A percentile compares a stretch with the other conserved stretches of the same genome.
Conservation (phyloP, 2,797 vertebrate genomes). For the Lateolabrax maculatus region DNA sequence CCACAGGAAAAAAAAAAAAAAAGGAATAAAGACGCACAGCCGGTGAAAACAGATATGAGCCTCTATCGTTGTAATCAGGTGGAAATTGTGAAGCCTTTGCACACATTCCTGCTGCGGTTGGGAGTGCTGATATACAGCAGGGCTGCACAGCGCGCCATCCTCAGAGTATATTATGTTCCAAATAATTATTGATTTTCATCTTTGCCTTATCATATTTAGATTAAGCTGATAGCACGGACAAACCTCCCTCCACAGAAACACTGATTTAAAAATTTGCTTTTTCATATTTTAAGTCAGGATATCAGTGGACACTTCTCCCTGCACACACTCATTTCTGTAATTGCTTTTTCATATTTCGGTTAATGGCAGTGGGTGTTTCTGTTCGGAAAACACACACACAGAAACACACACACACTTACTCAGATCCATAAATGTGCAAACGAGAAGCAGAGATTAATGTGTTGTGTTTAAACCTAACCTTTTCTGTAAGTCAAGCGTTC, state of each 20-base stretch:
- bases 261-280: conserved; percentile 34
- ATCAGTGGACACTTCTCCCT: conserved; percentile 52
- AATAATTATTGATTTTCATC: conserved; percentile 67
- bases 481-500: conserved; percentile 80
- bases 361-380: conserved; percentile 46
- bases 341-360: conserved; percentile 70
- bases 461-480: conserved; percentile 85
- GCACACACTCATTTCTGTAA: conserved; percentile 66
- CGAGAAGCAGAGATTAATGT: conserved; percentile 81
- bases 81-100: conserved; percentile 43
- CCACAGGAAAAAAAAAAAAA: conserved; percentile 25
- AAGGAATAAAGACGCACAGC: conserved; percentile 34
- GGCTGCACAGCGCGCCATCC: conserved; percentile 2
- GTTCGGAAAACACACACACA: conserved; percentile 17
- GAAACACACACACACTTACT: conserved; percentile 28
- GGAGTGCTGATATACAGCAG: conserved; percentile 11
- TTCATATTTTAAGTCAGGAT: conserved; percentile 46
- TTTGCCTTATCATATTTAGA: conserved; percentile 65
- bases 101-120: conserved; percentile 34
- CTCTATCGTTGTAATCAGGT: conserved; percentile 61
- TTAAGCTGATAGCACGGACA: conserved; percentile 36
- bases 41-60: conserved; percentile 48
- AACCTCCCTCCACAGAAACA: conserved; percentile 27
- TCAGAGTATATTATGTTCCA: conserved; percentile 46
- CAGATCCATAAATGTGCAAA: conserved; percentile 69